Evolutionary conservation across 2,113 vertebrate species (phyloP), one percentile per base, ranked within the genome.

Genomic region (Pteruthius melanotis): DNA sequence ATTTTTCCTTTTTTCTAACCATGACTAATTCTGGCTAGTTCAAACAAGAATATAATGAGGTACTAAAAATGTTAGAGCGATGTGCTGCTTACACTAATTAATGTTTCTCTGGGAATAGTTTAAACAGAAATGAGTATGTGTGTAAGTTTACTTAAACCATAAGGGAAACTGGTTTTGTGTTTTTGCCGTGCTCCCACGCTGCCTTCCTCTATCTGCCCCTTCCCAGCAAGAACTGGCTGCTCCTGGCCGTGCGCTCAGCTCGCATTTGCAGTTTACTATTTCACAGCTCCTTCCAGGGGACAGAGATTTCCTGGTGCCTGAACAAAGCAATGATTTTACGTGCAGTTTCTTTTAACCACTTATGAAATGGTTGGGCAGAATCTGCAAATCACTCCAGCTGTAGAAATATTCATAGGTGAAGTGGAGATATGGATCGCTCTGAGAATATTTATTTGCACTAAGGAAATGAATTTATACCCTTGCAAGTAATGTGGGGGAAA

Each of bases 11-110:
- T 59, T 53, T 68, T 42, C 77, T 64, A 75, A 76, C 45, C 66
- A 15, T 79, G 83, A 82, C 83, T 88, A 56, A 75, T 95, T 93
- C 63, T 54, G 68, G 56, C 90, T 86, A 57, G 92, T 91, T 90
- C 64, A 64, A 90, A 68, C 85, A 86, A 37, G 93, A 96, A 9
- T 28, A 30, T 86, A 92, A 93, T 88, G 94, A 93, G 47, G 20
- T n/a, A 54, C 83, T 70, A 64, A 77, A 85, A 88, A 47, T 18
- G 27, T 87, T 47, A 47, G 44, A 76, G 66, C 56, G 27, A 24
- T 33, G 37, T 1, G 1, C 53, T 28, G 76, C 83, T 90, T 94
- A 33, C 60, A 19, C 28, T 76, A 78, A 93, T 93, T 71, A 89
- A 37, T 28, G 37, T 61, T 90, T 85, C 85, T 61, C 71, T 65